Evolutionary conservation across 92 coral and sea anemone species (phyloP), one percentile per base, ranked within the genome.

Genomic region (Pocillopora meandrina): DNA sequence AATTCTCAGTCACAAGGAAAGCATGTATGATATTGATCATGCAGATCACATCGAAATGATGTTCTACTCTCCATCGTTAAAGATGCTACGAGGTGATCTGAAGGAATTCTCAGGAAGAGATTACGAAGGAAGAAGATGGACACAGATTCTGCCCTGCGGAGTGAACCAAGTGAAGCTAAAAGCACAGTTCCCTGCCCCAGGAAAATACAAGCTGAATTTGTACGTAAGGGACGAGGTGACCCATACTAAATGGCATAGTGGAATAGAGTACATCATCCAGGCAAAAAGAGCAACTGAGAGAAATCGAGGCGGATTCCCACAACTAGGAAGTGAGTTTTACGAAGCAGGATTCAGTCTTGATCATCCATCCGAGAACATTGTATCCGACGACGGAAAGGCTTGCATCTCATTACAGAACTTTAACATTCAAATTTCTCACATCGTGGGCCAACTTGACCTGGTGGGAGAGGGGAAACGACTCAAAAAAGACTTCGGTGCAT

Each of bases 181-280:
- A 59, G 98, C 95, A 58, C 87, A 89, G 59, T 87, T 94, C 58
- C 98, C 98, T 19, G 31, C 81, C 17, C 86, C 88, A 2, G 98
- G 93, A 47, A 68, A 77, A 2, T 94, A 92, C 86, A 86, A 81
- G n/a, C 61, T 94, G 21, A 81, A 90, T 34, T 83, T 94, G 80
- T 87, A 87, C 70, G 86, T 92, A 12, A 82, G 84, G 15, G 85
- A 88, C 56, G 85, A 78, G 9, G 70, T 56, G 72, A 23, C 72
- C 15, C 33, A 80, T 47, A 85, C 70, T 0, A 65, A 64, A 14
- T 90, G 95, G 95, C 82, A 86, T 13, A 78, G 79, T 20, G 95
- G 98, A 33, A 20, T 87, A 56, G 77, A 80, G 31, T 92, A 92
- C 71, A 36, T 77, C 8, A 55, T 92, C 34, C 87, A 86, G 65